These are phyloP conservation scores for Drosophila elegans DNA, from an alignment of 1,140 invertebrate genomes.

Conservation along the genomic window DNA sequence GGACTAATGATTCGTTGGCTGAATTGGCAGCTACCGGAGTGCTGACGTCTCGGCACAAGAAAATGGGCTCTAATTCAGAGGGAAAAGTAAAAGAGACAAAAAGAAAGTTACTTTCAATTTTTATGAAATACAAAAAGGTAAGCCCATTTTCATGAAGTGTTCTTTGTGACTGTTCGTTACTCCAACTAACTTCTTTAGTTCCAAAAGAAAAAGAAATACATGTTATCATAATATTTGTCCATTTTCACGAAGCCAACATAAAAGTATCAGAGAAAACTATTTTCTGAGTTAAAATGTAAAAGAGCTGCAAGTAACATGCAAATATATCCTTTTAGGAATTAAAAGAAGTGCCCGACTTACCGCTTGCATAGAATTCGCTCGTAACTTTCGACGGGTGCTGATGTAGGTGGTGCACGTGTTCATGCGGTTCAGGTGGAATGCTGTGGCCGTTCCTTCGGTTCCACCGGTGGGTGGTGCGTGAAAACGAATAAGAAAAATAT, in stretches of 20 bases:
- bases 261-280: no score
- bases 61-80: conserved; percentile 74
- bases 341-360: conserved; percentile 33
- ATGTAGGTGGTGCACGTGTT: conserved; percentile 89
- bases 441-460: conserved; percentile 85
- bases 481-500: background rate
- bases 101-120: no score
- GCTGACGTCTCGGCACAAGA: conserved; percentile 84
- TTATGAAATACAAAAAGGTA: no score
- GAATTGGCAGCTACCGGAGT: conserved; percentile 73
- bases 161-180: no score
- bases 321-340: no score
- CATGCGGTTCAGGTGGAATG: conserved; percentile 86
- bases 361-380: conserved; percentile 83
- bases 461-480: background rate
- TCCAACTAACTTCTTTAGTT: no score
- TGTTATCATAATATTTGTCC: no score
- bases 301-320: no score
- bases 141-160: no score
- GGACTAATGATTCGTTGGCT: conserved; percentile 11
- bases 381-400: conserved; percentile 82
- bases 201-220: no score
- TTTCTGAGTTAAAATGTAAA: no score
- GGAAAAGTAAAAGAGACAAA: background rate
- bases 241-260: no score